A percentile compares a stretch with the other conserved stretches of the same genome.
These are phyloP conservation scores for Otis tarda DNA, from an alignment of 2,113 vertebrate genomes.

Conservation along the genomic window DNA sequence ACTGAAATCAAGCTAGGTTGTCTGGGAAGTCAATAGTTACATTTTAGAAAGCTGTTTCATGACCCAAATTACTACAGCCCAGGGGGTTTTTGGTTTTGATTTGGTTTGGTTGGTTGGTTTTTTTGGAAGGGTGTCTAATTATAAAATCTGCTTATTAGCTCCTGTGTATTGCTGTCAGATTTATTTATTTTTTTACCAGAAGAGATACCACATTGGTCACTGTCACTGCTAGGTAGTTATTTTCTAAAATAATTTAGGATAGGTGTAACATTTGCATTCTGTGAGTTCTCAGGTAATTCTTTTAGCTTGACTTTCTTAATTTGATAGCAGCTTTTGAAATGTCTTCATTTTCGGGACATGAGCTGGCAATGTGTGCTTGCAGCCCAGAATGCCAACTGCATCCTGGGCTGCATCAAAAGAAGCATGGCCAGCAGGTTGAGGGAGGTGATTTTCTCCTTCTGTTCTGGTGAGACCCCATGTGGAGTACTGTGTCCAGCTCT, in stretches of 20 bases:
- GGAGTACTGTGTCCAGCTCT: neutral
- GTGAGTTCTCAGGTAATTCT: neutral
- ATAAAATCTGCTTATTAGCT: neutral
- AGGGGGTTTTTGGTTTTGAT: neutral
- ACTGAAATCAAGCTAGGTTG: neutral
- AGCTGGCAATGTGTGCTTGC: rapidly evolving
- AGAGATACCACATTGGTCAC: neutral
- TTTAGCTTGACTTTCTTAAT: neutral
- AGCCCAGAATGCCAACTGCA: neutral
- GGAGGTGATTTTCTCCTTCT: neutral
- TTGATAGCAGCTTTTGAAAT: neutral
- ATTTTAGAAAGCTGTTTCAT: neutral
- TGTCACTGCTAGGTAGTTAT: neutral
- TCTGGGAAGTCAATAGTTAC: neutral
- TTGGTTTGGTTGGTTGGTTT: neutral
- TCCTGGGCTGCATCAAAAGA: neutral
- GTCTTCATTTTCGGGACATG: neutral
- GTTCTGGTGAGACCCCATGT: rapidly evolving
- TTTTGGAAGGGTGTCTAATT: neutral
- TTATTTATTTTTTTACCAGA: neutral
- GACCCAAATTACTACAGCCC: neutral
- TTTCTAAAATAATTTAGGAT: neutral
- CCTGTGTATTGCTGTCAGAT: neutral
- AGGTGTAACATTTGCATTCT: neutral
- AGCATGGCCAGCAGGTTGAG: rapidly evolving